Base-by-base conservation (phyloP, 2,797 vertebrate species). In the Typhlichthys eigenmanni region DNA sequence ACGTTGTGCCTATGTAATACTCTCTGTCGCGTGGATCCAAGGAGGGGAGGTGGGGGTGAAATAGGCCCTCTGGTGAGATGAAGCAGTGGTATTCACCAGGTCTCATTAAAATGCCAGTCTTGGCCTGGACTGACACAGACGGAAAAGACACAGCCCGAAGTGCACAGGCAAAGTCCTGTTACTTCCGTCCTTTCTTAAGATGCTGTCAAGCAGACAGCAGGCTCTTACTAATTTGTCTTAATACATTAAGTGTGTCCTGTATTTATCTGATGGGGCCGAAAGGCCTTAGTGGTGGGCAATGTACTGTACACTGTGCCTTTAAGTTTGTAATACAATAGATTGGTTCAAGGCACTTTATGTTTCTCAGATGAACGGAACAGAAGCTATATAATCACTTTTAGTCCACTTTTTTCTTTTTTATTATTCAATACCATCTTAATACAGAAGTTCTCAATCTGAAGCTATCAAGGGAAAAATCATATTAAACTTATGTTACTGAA, bases 61-160 rank as follows among this genome's bases (percentile, higher is more conserved):
- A 3, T 55, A 12, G 55, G 65, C 75, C 80, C 75, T 81, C 87
- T 81, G 32, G 12, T 47, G 85, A 82, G 78, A 92, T 91, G 84
- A 92, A 93, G 84, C 85, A 84, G 83, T 87, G 84, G 87, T 92
- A 93, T 92, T 92, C 90, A 92, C 80, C 78, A 78, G 66, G 60
- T 81, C 91, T 92, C 84, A 92, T 93, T 93, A 91, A 90, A 87
- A 93, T 92, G 89, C 91, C 81, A 88, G 88, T 88, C 89, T 57
- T 78, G 67, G 69, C 71, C 58, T 79, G 78, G 82, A 82, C 88
- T 85, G 87, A 88, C 85, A 77, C 81, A 87, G 87, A 85, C 83
- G 74, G 66, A 64, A 70, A 83, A 85, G 73, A 71, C 83, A 79
- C 75, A 83, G 74, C 76, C 80, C 74, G 71, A 38, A 38, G 34